A percentile compares a stretch with the other conserved stretches of the same genome.
phyloP scores from a whole-genome alignment of 2,888 invertebrate species.

The Germaria angustata region DNA sequence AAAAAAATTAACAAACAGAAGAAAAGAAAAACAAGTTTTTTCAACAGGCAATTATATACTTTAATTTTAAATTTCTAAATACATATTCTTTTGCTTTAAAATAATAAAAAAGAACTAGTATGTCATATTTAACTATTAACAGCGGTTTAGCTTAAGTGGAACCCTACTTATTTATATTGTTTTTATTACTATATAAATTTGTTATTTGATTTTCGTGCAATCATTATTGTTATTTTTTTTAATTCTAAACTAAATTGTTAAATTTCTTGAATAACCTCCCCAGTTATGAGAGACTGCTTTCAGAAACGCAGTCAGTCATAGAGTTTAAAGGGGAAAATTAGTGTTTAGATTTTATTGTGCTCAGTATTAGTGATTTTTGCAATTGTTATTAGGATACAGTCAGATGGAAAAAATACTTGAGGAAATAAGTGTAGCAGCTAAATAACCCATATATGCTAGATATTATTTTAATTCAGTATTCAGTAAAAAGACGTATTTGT shows the following conservation, averaged over 20 bases:
- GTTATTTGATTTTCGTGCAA: not conserved
- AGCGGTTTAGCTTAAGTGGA: conserved; percentile 33
- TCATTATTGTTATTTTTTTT: not conserved
- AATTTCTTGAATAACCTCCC: not conserved
- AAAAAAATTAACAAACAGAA: conserved; percentile 26
- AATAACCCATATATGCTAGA: not conserved
- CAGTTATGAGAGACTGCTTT: not conserved
- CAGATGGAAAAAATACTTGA: not conserved
- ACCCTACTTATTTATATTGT: conserved; percentile 41
- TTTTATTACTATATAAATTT: not conserved
- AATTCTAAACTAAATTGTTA: conserved; percentile 42
- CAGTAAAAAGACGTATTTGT: too few relatives aligned
- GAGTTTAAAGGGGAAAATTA: not conserved
- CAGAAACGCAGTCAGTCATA: not conserved
- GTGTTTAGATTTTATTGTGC: conserved; percentile 30
- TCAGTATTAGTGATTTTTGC: not conserved
- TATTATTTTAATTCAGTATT: not conserved
- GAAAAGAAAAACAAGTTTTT: conserved; percentile 29
- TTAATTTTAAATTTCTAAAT: conserved; percentile 26
- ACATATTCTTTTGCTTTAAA: not conserved
- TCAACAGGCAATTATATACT: conserved; percentile 21
- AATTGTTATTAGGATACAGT: not conserved
- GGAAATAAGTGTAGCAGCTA: not conserved
- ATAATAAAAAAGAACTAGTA: not conserved
- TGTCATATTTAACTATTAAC: conserved; percentile 43